Conservation (phyloP, 2,888 invertebrate genomes). For the Dryobota labecula region DNA sequence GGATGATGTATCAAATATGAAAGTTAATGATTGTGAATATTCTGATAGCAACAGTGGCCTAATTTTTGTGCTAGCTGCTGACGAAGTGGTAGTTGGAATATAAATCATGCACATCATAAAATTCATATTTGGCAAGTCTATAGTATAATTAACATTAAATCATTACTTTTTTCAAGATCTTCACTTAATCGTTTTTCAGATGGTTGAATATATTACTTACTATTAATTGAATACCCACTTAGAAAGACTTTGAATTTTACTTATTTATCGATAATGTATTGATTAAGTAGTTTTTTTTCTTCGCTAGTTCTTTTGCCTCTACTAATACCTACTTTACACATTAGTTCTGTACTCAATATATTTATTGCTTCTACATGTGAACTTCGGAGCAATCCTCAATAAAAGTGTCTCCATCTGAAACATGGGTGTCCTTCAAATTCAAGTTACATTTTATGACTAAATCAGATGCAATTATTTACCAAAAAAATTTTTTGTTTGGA, state of each 20-base stretch:
- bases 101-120: constrained; percentile 53
- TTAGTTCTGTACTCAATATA: too few relatives aligned
- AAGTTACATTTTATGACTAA: too few relatives aligned
- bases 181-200: not conserved
- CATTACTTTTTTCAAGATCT: constrained; percentile 24
- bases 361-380: too few relatives aligned
- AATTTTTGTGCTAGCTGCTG: constrained; percentile 53
- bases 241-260: not conserved
- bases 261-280: not conserved
- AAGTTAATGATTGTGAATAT: constrained; percentile 75
- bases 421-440: too few relatives aligned
- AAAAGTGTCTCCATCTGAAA: too few relatives aligned
- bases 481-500: too few relatives aligned
- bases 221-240: constrained; percentile 23
- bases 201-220: not conserved
- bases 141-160: constrained; percentile 24
- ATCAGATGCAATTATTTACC: too few relatives aligned
- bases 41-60: constrained; percentile 60
- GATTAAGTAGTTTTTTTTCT: not conserved
- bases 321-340: not conserved
- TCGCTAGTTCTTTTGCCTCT: not conserved
- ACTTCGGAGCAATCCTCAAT: too few relatives aligned
- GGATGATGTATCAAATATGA: constrained; percentile 74
- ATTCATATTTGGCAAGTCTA: constrained; percentile 19
- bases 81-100: constrained; percentile 47